Evolutionary conservation across 35 echinoderm and acorn worm species (phyloP).

Genomic region (Acanthaster planci): DNA sequence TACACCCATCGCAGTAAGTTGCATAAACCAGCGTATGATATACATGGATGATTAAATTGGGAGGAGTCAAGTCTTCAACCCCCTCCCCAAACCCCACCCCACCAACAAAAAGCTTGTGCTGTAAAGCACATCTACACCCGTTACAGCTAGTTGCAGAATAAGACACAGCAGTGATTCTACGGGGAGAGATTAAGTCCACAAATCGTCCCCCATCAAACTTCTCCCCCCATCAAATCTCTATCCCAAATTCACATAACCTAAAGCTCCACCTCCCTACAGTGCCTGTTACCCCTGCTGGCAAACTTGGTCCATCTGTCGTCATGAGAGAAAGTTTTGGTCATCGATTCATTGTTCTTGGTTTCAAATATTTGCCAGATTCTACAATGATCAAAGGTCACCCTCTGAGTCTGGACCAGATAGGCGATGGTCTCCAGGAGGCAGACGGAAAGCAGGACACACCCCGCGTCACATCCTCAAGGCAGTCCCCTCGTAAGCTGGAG

Average conservation of each 20-base stretch:
- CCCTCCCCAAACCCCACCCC: no score
- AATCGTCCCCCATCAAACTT: no score
- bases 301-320: not conserved
- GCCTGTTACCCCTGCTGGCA: not conserved
- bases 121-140: no score
- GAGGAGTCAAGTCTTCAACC: no score
- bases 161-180: no score
- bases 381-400: conserved; percentile 19
- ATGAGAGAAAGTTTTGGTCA: not conserved
- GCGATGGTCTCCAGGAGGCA: not conserved
- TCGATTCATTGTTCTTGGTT: not conserved
- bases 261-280: not conserved
- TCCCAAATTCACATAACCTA: no score
- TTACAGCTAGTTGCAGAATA: no score
- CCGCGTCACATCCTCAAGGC: not conserved
- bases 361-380: conserved; percentile 31
- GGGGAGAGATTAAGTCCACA: no score
- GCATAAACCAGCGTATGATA: not conserved
- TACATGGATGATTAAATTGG: no score
- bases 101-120: no score
- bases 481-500: conserved; percentile 28
- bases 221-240: no score
- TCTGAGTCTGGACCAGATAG: conserved; percentile 20
- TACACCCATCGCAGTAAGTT: conserved; percentile 61
- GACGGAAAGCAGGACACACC: not conserved